Percentiles rank a stretch among this genome's conserved stretches.
These are phyloP conservation scores for Acanthiza pusilla DNA, from an alignment of 2,797 vertebrate species.

Conservation along the genomic window DNA sequence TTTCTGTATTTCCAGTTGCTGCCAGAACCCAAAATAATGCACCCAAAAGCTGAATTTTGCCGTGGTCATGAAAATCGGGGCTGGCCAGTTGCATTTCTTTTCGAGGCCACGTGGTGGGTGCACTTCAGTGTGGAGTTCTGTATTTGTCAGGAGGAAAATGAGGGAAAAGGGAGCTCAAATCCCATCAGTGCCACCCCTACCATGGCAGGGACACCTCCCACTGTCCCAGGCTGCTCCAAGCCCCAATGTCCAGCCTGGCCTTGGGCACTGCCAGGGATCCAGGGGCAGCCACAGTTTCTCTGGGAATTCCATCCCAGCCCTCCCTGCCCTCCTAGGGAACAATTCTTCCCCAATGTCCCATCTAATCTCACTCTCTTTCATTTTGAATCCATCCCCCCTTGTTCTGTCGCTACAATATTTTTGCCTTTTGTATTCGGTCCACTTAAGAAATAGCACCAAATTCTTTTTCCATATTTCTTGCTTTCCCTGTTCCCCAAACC, in stretches of 20 bases:
- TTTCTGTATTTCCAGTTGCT: background rate
- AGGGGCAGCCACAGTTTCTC: background rate
- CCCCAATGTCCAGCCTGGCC: background rate
- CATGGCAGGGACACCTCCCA: background rate
- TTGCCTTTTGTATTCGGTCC: background rate
- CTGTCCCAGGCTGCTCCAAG: background rate
- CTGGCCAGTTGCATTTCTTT: background rate
- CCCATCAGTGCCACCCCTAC: background rate
- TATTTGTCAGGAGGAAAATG: background rate
- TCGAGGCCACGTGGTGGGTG: background rate
- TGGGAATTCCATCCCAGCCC: background rate
- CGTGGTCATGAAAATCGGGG: background rate
- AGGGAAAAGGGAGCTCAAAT: background rate
- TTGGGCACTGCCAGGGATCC: background rate
- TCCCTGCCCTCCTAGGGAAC: background rate
- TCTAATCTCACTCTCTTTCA: accelerated
- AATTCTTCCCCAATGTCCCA: background rate
- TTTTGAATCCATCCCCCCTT: background rate
- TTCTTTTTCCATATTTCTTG: background rate
- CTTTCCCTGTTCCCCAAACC: background rate
- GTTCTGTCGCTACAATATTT: background rate
- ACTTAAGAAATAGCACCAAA: background rate
- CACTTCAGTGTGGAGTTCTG: background rate
- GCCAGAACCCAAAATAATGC: background rate
- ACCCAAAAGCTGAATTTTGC: background rate